These are phyloP conservation scores for Myzus persicae DNA, from an alignment of 1,140 invertebrate species.

Conservation along the genomic window DNA sequence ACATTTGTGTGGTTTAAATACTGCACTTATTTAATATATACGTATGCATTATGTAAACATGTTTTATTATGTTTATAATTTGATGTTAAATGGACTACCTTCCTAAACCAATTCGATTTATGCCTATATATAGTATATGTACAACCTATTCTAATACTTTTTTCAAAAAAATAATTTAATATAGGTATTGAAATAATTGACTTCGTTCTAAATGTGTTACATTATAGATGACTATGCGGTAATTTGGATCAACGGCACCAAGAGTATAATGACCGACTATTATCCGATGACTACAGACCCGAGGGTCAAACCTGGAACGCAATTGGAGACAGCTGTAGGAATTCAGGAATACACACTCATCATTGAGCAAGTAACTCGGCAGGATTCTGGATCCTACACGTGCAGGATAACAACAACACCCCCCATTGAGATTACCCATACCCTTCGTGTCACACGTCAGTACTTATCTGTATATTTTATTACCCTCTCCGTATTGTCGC, in stretches of 20 bases:
- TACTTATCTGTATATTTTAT: conserved; percentile 33
- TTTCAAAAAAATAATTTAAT: neutral
- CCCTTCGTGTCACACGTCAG: conserved; percentile 46
- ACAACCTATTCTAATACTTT: neutral
- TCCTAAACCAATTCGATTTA: neutral
- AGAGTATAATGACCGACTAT: conserved; percentile 10
- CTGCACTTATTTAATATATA: neutral
- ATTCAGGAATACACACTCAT: neutral
- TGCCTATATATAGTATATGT: neutral
- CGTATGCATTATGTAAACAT: too few relatives aligned
- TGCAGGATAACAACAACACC: neutral
- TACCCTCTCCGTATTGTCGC: neutral
- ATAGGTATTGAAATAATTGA: neutral
- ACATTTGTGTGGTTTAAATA: neutral
- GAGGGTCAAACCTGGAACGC: neutral
- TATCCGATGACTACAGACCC: neutral
- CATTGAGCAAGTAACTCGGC: conserved; percentile 3
- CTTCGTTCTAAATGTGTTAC: neutral
- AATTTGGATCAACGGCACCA: conserved; percentile 32
- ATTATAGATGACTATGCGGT: neutral
- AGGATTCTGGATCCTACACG: conserved; percentile 33
- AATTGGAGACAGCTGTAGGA: neutral
- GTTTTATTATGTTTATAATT: too few relatives aligned
- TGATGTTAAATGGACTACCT: neutral
- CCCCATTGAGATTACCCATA: conserved; percentile 24